Base-by-base conservation (phyloP, 2,113 vertebrate genomes). In the Actinemys pallida region DNA sequence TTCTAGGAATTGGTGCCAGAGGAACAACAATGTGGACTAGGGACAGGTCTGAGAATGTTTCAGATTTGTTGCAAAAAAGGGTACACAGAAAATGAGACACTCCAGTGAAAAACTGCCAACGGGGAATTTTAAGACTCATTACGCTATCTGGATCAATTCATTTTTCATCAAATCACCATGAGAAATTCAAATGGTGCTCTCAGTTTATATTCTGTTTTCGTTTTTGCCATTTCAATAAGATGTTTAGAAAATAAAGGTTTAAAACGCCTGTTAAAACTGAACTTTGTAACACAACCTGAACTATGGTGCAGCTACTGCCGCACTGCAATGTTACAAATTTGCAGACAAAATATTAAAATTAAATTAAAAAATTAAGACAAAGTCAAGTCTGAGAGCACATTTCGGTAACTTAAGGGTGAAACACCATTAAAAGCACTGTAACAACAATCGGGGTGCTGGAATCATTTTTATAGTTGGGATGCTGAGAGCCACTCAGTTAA, bases 181-280 rank as follows among this genome's bases (percentile, higher is more conserved):
- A 82, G 25, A 94, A 97, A 92, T 93, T 96, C 94, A 94, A 95
- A 90, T 90, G 90, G 57, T 52, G 78, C 72, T 94, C 89, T 69
- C 85, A 75, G 90, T 92, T 89, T 90, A 89, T 88, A 59, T 81
- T 92, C 85, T 85, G 72, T 39, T 65, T 65, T 65, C 13, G 8
- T 35, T 31, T 65, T 12, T 90, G 82, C 22, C 84, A 52, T 84
- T 95, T 84, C 72, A 56, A 83, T 6, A 39, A 88, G 79, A 92
- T 90, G 79, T 92, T 96, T 96, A 88, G 81, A 96, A n/a, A 94
- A 96, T 92, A 95, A 95, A 95, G 82, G 24, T 81, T 72, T 27
- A 14, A 7, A 72, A 8, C 84, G 88, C 84, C 91, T 91, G 89
- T 88, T 90, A 65, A 85, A 96, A 65, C 88, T 6, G 27, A 96